phyloP scores from a whole-genome alignment of 2,797 vertebrate genomes.

The Gouania willdenowi region DNA sequence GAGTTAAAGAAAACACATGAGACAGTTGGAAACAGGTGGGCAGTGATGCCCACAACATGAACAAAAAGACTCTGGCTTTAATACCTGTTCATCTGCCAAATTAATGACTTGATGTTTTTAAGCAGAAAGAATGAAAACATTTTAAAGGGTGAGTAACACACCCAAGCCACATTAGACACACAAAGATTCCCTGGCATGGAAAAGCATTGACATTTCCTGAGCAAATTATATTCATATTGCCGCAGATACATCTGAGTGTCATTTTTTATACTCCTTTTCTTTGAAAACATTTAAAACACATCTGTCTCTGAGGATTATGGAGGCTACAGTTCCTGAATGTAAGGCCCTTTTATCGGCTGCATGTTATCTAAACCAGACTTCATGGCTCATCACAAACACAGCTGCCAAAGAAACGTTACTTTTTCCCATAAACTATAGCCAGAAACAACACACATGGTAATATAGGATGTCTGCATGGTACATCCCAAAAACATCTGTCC shows the following conservation, averaged over 20 bases:
- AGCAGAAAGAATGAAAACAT: slow-evolving; percentile 27
- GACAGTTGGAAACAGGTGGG: background rate
- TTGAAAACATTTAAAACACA: slow-evolving; percentile 32
- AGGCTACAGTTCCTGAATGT: slow-evolving; percentile 62
- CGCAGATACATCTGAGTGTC: slow-evolving; percentile 19
- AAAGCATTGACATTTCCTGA: slow-evolving; percentile 11
- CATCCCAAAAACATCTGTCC: background rate
- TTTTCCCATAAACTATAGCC: background rate
- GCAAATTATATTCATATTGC: no score
- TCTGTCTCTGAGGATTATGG: slow-evolving; percentile 61
- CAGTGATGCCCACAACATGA: background rate
- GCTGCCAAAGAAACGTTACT: slow-evolving; percentile 4
- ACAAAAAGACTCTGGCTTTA: background rate
- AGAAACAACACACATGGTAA: background rate
- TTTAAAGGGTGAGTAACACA: slow-evolving; percentile 52
- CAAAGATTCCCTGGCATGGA: slow-evolving; percentile 28
- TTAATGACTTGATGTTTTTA: slow-evolving; percentile 38
- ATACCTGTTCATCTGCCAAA: slow-evolving; percentile 32
- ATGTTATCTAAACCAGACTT: slow-evolving; percentile 30
- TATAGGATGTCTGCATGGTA: background rate
- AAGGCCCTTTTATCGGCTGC: slow-evolving; percentile 34
- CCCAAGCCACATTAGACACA: slow-evolving; percentile 55
- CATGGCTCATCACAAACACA: slow-evolving; percentile 16
- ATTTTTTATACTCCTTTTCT: no score
- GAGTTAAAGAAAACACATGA: no score